Evolutionary conservation across 2,888 invertebrate species (phyloP), one percentile per base, ranked within the genome.

Genomic region (Bedellia somnulentella): DNA sequence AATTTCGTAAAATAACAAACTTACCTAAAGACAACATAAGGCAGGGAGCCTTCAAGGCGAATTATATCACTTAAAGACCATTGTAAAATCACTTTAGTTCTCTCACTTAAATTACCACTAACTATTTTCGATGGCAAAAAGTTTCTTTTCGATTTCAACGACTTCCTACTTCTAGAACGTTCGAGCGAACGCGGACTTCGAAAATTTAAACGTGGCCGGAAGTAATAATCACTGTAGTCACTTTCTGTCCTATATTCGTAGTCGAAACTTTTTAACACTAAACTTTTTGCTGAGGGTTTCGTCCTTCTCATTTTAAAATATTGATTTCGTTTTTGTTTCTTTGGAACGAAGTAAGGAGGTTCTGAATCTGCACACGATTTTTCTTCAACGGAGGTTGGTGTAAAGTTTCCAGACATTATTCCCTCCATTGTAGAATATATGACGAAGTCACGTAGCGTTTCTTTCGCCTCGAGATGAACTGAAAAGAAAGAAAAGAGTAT

Each of bases 11-110:
- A 25, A 21, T 3, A 18, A 34, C 30, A 21, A n/a, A 55, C 73
- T 66, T 32, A 75, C 75, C 73, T 75, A 73, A 75, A 75, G 54
- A 67, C 62, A 52, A 75, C 70, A 58, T 47, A 63, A 53, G 57
- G 52, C 31, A 57, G 57, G 12, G 57, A 59, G 27, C 46, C 51
- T 38, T 62, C 61, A 44, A 62, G 41, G 44, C 60, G 67, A 46
- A 59, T 44, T 16, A 56, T 49, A 27, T 73, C 75, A 17, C 47
- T 52, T 35, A 70, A 43, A 9, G 63, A 53, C 75, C 75, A 75
- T 43, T 59, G 62, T 41, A 75, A 45, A 38, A 53, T 42, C 33
- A 70, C 61, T 8, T 36, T 44, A 2, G 44, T 40, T 15, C 71
- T 40, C 4, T 47, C 53, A 3, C 39, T 55, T 35, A 73, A 36